Base-by-base conservation (phyloP, 2,113 vertebrate genomes). In the Podiceps cristatus region DNA sequence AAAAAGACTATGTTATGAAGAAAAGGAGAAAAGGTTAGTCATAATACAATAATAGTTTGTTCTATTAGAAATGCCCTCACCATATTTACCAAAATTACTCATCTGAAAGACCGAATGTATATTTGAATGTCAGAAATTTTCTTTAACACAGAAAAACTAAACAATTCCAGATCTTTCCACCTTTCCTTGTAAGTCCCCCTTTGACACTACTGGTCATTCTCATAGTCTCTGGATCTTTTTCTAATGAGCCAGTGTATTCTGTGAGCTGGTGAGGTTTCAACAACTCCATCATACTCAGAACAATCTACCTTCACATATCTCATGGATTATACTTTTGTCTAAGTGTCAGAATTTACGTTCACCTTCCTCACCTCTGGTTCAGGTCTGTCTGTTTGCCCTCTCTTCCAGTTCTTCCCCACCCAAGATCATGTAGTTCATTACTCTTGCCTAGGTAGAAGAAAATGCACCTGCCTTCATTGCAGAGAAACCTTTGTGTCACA, bases 381-480 rank as follows among this genome's bases (percentile, higher is more conserved):
- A 9, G 9, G 23, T 74, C 58, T 79, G 53, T 3, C 29, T 92
- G 11, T 55, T 29, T 92, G 62, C 47, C 47, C 22, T 86, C n/a
- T 71, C 52, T 86, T 88, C 45, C 52, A 45, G 42, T 66, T 83
- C 67, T 71, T 92, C 29, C 18, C 10, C n/a, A 86, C 9, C 35
- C 52, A 67, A 52, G 37, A 77, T 91, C 68, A 87, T 96, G 86
- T 87, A 84, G 23, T 91, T 81, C 73, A 91, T 94, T 81, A 89
- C 12, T 71, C 50, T 91, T 84, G 42, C 47, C 76, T 78, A 84
- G 52, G 83, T 89, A 50, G n/a, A 87, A 81, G 50, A 67, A 50
- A 40, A 81, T 80, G 42, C 80, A 97, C 67, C 72, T 91, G 83
- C 80, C 76, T 81, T 86, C 68, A 67, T 42, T 75, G 64, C 56